phyloP scores from a whole-genome alignment of 2,113 vertebrate species.

The Siphamia tubifer region DNA sequence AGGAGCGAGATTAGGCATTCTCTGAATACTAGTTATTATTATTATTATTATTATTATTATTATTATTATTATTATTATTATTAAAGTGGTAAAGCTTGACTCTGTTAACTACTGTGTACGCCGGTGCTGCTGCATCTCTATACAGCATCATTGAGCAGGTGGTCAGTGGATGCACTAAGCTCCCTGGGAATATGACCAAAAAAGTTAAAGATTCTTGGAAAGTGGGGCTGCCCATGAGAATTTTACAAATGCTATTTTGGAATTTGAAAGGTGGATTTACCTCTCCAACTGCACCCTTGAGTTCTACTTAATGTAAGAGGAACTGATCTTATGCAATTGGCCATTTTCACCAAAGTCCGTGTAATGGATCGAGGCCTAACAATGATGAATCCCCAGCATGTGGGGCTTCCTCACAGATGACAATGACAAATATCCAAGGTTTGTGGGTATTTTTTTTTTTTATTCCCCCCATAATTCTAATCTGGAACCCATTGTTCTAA shows the following conservation, averaged over 20 bases:
- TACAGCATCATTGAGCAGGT: too few relatives aligned
- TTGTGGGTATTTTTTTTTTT: conserved; percentile 1
- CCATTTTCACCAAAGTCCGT: conserved; percentile 18
- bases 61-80: too few relatives aligned
- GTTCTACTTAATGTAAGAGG: background rate
- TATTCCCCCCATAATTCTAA: conserved; percentile 34
- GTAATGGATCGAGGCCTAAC: background rate
- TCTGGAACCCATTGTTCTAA: conserved; percentile 64
- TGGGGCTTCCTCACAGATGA: conserved; percentile 56
- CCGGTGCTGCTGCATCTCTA: too few relatives aligned
- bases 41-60: too few relatives aligned
- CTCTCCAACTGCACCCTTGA: background rate
- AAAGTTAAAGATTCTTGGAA: too few relatives aligned
- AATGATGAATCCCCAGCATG: conserved; percentile 55
- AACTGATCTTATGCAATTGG: conserved; percentile 9
- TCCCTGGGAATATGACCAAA: too few relatives aligned
- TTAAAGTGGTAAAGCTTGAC: too few relatives aligned
- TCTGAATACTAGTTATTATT: too few relatives aligned
- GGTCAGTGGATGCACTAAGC: too few relatives aligned
- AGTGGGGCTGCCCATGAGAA: background rate
- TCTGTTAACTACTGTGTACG: too few relatives aligned
- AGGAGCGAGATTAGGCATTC: too few relatives aligned
- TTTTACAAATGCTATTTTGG: background rate
- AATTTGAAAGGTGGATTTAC: background rate
- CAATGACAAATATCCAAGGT: conserved; percentile 71